These are phyloP conservation scores for Margarornis squamiger DNA, from an alignment of 2,797 vertebrate species.

Conservation along the genomic window DNA sequence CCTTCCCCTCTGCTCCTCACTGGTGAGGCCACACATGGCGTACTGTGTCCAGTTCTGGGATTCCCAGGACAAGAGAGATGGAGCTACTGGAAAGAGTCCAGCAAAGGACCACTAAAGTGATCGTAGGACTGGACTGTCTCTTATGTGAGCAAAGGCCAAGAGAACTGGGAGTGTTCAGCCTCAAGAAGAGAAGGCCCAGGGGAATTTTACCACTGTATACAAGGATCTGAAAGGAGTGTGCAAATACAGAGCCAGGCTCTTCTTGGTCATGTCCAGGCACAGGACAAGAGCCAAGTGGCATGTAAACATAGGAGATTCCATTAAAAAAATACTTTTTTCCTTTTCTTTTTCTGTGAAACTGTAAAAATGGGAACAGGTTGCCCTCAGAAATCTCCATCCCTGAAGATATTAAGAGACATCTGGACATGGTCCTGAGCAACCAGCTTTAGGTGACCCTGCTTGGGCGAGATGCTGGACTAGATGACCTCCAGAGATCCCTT, in stretches of 20 bases:
- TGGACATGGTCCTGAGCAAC: background rate
- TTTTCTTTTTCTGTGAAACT: background rate
- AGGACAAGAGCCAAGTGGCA: background rate
- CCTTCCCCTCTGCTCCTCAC: background rate
- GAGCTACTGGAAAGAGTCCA: background rate
- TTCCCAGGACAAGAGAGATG: background rate
- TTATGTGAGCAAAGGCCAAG: background rate
- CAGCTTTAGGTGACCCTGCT: background rate
- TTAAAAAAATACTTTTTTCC: background rate
- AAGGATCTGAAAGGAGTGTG: background rate
- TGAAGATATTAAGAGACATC: constrained; percentile 24
- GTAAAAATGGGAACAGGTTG: background rate
- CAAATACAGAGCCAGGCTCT: background rate
- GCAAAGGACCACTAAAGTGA: background rate
- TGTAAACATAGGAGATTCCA: background rate
- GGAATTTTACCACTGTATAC: background rate
- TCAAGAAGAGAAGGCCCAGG: background rate
- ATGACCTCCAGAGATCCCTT: constrained; percentile 17
- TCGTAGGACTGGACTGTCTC: background rate
- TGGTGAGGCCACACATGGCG: background rate
- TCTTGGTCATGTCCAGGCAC: background rate
- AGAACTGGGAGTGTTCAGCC: background rate
- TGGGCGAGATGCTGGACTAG: background rate
- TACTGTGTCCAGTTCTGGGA: accelerated
- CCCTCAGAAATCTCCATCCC: constrained; percentile 8